phyloP scores from a whole-genome alignment of 2,113 vertebrate genomes.

The Aphyosemion australe region DNA sequence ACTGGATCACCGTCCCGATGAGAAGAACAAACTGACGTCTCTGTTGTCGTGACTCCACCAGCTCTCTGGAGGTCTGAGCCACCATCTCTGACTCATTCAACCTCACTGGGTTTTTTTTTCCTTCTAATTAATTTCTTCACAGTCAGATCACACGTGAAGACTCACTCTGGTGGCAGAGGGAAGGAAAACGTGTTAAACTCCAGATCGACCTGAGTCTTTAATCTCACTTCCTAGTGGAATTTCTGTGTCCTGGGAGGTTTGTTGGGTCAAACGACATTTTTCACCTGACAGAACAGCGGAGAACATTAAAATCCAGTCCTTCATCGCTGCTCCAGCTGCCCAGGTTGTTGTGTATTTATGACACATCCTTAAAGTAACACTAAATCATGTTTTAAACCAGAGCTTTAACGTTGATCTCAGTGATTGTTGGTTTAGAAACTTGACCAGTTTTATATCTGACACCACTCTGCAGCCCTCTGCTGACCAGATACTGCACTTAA shows the following conservation, averaged over 20 bases:
- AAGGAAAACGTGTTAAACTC: not conserved
- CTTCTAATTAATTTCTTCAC: slow-evolving; percentile 33
- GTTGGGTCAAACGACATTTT: not conserved
- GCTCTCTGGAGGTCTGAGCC: slow-evolving; percentile 8
- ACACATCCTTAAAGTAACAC: too few species aligned
- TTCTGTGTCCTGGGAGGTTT: not conserved
- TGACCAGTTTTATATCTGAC: too few species aligned
- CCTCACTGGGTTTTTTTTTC: slow-evolving; percentile 9
- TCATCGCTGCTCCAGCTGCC: not conserved
- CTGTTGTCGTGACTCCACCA: slow-evolving; percentile 13
- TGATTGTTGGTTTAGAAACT: too few species aligned
- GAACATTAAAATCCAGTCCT: too few species aligned
- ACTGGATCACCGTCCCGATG: slow-evolving; percentile 15
- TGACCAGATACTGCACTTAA: too few species aligned
- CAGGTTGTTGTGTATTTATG: too few species aligned
- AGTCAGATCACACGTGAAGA: slow-evolving; percentile 13
- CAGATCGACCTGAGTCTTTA: not conserved
- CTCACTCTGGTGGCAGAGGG: not conserved
- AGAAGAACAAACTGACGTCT: slow-evolving; percentile 25
- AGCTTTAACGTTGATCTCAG: too few species aligned
- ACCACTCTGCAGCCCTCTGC: too few species aligned
- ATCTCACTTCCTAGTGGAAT: not conserved
- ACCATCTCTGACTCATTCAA: slow-evolving; percentile 26
- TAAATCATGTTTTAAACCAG: too few species aligned
- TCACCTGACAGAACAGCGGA: too few species aligned